phyloP scores from a whole-genome alignment of 2,797 vertebrate species.

The Eremophila alpestris region DNA sequence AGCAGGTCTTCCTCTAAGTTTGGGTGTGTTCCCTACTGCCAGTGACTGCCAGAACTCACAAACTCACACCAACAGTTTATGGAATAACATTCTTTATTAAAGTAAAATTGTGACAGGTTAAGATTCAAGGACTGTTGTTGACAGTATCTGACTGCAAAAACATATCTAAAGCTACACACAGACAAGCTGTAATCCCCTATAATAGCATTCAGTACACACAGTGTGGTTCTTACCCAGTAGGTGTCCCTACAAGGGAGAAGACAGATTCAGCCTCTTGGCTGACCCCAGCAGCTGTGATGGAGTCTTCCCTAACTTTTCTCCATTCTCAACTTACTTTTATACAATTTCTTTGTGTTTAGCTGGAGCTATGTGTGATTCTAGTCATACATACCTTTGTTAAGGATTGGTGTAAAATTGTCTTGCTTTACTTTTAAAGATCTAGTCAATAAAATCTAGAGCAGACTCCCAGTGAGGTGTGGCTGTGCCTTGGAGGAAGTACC shows the following conservation, averaged over 20 bases:
- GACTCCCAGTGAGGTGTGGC: neutral
- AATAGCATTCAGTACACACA: neutral
- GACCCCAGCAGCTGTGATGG: rapidly evolving
- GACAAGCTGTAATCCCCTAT: neutral
- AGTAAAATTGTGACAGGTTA: neutral
- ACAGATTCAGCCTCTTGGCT: rapidly evolving
- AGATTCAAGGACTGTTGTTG: neutral
- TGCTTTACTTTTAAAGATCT: neutral
- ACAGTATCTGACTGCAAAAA: neutral
- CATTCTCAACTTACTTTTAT: neutral
- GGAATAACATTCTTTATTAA: neutral
- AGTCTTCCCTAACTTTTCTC: neutral
- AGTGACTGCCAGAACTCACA: rapidly evolving
- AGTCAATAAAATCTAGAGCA: neutral
- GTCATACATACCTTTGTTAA: neutral
- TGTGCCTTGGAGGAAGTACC: neutral
- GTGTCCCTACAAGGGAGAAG: rapidly evolving
- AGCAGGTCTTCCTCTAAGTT: neutral
- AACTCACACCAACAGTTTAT: neutral
- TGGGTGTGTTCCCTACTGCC: neutral
- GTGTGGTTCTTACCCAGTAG: neutral
- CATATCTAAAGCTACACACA: neutral
- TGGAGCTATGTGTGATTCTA: neutral
- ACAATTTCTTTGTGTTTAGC: neutral
- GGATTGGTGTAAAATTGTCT: neutral